Evolutionary conservation across 2,113 vertebrate genomes (phyloP).

Genomic region (Baryphthengus martii): DNA sequence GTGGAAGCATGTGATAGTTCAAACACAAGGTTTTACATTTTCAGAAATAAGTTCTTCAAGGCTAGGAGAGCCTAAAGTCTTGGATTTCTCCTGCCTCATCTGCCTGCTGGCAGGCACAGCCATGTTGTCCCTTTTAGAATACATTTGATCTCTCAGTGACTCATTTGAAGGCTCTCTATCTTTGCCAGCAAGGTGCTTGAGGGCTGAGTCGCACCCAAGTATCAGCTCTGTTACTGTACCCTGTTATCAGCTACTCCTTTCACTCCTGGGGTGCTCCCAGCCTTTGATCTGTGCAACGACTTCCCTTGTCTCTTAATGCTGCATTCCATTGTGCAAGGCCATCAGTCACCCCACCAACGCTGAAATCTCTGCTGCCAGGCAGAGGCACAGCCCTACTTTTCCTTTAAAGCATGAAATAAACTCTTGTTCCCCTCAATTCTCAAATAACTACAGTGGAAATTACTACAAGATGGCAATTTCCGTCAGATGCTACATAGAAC

Average conservation of each 20-base stretch:
- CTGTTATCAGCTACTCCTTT: conserved; percentile 4
- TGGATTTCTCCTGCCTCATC: conserved; percentile 2
- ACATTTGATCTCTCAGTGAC: background rate
- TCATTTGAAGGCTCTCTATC: background rate
- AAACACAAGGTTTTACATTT: background rate
- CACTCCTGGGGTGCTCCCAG: background rate
- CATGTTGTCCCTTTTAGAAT: background rate
- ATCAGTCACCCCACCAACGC: background rate
- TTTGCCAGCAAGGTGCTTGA: background rate
- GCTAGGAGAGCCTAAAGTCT: conserved; percentile 16
- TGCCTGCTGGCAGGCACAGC: background rate
- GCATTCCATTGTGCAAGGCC: background rate
- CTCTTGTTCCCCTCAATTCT: background rate
- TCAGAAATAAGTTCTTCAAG: background rate
- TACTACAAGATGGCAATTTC: background rate
- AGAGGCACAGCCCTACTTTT: background rate
- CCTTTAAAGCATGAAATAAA: background rate
- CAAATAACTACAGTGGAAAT: background rate
- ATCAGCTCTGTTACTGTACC: background rate
- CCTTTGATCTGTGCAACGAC: conserved; percentile 39
- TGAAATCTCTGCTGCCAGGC: background rate
- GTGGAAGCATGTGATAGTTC: background rate
- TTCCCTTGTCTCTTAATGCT: background rate
- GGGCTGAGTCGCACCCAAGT: background rate
- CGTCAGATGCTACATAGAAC: background rate